Conservation (phyloP, 2,888 invertebrate species). For the Aelia acuminata region DNA sequence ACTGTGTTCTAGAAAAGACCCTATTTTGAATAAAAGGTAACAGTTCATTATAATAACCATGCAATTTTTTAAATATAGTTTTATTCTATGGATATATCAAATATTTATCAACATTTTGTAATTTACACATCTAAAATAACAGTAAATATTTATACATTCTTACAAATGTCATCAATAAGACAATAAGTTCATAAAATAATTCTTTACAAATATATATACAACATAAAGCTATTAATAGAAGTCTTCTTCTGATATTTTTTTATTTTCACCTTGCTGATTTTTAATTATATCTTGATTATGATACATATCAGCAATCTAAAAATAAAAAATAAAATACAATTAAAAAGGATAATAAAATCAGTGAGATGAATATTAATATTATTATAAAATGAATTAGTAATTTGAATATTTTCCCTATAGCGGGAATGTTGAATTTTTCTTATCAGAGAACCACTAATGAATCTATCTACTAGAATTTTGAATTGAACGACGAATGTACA, state of each 20-base stretch:
- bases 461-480: no score
- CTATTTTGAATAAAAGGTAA: no score
- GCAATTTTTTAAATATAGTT: background rate
- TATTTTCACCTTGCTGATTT: conserved; percentile 72
- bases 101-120: background rate
- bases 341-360: background rate
- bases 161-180: background rate
- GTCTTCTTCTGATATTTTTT: conserved; percentile 73
- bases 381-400: no score
- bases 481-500: no score
- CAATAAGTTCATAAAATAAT: background rate
- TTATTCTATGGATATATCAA: background rate
- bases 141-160: conserved; percentile 2
- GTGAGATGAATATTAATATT: background rate
- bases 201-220: conserved; percentile 24
- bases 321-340: conserved; percentile 60
- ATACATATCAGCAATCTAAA: conserved; percentile 87
- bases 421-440: no score
- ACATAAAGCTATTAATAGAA: conserved; percentile 72
- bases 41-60: no score
- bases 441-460: no score
- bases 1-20: no score
- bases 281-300: conserved; percentile 92
- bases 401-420: no score
- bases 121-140: background rate